Percentiles rank a stretch among this genome's conserved stretches.
phyloP scores from a whole-genome alignment of 2,888 invertebrate species.

The Tanypteryx hageni region DNA sequence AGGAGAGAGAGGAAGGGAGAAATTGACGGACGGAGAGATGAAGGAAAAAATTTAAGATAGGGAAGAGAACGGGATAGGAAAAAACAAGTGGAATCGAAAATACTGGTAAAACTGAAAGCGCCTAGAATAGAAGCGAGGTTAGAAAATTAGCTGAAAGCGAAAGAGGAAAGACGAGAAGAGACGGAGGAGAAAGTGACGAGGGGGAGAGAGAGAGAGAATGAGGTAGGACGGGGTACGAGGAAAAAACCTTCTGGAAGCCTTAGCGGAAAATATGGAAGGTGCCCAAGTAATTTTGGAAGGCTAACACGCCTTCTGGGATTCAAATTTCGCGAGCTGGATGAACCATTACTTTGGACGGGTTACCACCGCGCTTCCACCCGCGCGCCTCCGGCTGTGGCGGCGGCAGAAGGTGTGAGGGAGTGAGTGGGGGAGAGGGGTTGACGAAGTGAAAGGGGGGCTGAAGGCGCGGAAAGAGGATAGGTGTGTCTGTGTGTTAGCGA shows the following conservation, averaged over 20 bases:
- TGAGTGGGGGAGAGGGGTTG: neutral
- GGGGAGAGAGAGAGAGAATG: neutral
- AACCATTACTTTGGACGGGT: slow-evolving; percentile 53
- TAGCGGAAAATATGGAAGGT: slow-evolving; percentile 56
- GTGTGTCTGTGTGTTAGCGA: neutral
- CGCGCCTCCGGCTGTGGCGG: neutral
- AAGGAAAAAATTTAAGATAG: neutral
- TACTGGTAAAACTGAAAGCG: neutral
- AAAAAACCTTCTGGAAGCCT: slow-evolving; percentile 45
- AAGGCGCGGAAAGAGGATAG: neutral
- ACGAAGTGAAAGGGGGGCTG: no score
- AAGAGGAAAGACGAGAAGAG: neutral
- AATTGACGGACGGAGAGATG: neutral
- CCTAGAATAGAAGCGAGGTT: slow-evolving; percentile 3
- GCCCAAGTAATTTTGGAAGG: slow-evolving; percentile 52
- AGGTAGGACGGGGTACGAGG: neutral
- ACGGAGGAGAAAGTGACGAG: neutral
- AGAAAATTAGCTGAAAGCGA: neutral
- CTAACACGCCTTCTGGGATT: slow-evolving; percentile 58
- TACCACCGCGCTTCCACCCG: neutral
- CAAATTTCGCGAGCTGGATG: slow-evolving; percentile 64
- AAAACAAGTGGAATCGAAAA: neutral
- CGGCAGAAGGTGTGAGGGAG: neutral
- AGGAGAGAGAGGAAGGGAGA: neutral
- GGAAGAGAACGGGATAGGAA: no score